Evolutionary conservation across 2,888 invertebrate species (phyloP).

Genomic region (Cosmia pyralina): DNA sequence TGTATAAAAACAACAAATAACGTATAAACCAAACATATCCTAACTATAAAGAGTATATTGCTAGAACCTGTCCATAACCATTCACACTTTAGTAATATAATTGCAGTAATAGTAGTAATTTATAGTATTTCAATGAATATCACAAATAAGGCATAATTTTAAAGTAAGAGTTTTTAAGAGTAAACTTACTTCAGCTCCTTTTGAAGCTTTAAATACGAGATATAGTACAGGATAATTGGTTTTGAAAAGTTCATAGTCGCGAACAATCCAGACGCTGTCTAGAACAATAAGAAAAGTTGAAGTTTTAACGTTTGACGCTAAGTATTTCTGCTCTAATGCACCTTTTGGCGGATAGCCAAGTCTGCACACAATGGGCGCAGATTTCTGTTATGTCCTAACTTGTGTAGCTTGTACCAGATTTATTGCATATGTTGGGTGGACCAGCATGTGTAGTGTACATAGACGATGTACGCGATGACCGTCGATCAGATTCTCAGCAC

Average conservation of each 20-base stretch:
- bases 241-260: slow-evolving; percentile 60
- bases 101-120: slow-evolving; percentile 4
- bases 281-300: slow-evolving; percentile 70
- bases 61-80: not conserved
- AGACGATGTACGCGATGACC: slow-evolving; percentile 21
- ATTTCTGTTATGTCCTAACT: slow-evolving; percentile 67
- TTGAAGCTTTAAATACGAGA: slow-evolving; percentile 45
- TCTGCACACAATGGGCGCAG: slow-evolving; percentile 69
- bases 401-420: slow-evolving; percentile 57
- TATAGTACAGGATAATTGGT: slow-evolving; percentile 58
- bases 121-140: slow-evolving; percentile 32
- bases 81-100: slow-evolving; percentile 27
- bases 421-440: slow-evolving; percentile 57
- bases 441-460: slow-evolving; percentile 37
- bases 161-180: slow-evolving; percentile 17
- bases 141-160: slow-evolving; percentile 24
- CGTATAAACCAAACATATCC: slow-evolving; percentile 22
- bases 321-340: slow-evolving; percentile 77
- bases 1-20: slow-evolving; percentile 40
- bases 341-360: slow-evolving; percentile 76
- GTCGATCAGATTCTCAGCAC: slow-evolving; percentile 46
- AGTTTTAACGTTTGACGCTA: slow-evolving; percentile 74
- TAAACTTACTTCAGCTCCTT: slow-evolving; percentile 36
- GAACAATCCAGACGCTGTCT: slow-evolving; percentile 54
- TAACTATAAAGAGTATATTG: slow-evolving; percentile 30